Evolutionary conservation across 1,140 invertebrate species (phyloP).

Genomic region (Drosophila tropicalis): DNA sequence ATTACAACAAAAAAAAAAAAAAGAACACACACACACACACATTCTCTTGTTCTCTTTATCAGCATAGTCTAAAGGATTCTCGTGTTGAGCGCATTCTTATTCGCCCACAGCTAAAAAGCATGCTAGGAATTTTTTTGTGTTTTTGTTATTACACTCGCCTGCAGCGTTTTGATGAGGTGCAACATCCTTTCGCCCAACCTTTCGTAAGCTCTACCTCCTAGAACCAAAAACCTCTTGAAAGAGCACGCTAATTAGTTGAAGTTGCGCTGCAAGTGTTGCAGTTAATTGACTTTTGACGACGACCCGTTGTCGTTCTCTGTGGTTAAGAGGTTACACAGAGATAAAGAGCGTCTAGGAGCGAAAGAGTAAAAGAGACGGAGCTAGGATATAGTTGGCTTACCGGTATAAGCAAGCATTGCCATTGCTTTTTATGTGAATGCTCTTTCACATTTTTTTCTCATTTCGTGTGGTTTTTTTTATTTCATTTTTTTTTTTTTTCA

Average conservation of each 20-base stretch:
- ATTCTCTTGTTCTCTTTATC: conserved; percentile 6
- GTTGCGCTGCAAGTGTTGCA: conserved; percentile 72
- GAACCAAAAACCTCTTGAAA: conserved; percentile 42
- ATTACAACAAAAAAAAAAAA: too few species aligned
- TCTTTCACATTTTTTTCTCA: conserved; percentile 9
- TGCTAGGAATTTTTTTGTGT: conserved; percentile 50
- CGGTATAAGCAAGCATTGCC: conserved; percentile 22
- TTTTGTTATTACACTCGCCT: conserved; percentile 24
- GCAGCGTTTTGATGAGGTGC: conserved; percentile 19
- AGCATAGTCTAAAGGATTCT: conserved; percentile 37
- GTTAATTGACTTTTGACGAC: conserved; percentile 80
- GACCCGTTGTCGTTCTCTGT: conserved; percentile 40
- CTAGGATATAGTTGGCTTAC: conserved; percentile 39
- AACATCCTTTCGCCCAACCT: conserved; percentile 8
- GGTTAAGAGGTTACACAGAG: conserved; percentile 2
- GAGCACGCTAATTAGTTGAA: conserved; percentile 73
- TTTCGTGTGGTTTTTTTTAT: not conserved
- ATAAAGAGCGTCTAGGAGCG: not conserved
- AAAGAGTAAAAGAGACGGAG: not conserved
- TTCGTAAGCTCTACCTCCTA: not conserved
- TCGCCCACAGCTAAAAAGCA: conserved; percentile 56
- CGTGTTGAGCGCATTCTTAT: conserved; percentile 59
- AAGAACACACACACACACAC: not conserved
- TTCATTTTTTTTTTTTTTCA: conserved; percentile 1
- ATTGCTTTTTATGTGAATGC: conserved; percentile 40